Conservation (phyloP, 2,113 vertebrate species). For the Aythya baeri region DNA sequence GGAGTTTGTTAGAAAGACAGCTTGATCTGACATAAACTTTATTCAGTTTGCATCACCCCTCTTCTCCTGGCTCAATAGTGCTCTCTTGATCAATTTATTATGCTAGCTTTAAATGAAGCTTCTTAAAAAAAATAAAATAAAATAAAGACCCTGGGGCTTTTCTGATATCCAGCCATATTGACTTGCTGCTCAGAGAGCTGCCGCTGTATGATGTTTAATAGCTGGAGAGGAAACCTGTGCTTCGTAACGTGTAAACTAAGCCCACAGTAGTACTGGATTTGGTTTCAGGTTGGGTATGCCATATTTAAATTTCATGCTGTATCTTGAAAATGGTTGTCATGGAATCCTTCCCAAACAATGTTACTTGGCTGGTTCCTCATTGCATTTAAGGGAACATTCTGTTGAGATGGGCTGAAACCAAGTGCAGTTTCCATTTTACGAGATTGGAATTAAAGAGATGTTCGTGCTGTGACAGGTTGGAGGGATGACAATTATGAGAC, state of each 20-base stretch:
- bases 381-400: not conserved
- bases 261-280: not conserved
- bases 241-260: not conserved
- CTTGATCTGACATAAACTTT: not conserved
- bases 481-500: not conserved
- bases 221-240: not conserved
- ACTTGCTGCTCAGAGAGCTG: not conserved
- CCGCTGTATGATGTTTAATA: not conserved
- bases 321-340: not conserved
- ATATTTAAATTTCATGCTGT: not conserved
- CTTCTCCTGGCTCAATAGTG: not conserved
- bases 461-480: not conserved
- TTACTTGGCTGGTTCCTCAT: not conserved
- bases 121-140: not conserved
- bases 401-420: not conserved
- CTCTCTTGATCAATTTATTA: not conserved
- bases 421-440: not conserved
- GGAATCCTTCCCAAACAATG: not conserved
- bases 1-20: not conserved
- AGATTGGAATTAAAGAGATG: not conserved
- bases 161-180: not conserved
- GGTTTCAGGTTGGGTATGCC: not conserved
- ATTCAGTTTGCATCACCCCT: not conserved
- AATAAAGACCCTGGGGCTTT: not conserved
- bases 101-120: not conserved